Evolutionary conservation across 1,140 invertebrate species (phyloP).

Genomic region (Brevipalpus yothersi): DNA sequence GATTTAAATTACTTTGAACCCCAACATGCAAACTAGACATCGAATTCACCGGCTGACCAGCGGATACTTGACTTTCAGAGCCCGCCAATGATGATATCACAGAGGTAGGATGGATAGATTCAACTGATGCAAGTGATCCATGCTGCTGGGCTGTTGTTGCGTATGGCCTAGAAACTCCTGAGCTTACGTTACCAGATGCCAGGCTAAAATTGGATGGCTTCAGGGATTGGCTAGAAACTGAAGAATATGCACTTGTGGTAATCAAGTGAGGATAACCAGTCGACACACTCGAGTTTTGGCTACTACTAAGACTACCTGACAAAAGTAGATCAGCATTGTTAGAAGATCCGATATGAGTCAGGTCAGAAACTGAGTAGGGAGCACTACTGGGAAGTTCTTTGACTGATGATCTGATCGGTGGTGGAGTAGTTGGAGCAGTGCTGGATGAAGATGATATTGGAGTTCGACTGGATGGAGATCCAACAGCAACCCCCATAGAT

Average conservation of each 20-base stretch:
- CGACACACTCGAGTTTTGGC: neutral
- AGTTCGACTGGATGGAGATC: neutral
- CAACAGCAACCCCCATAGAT: neutral
- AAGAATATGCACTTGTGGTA: neutral
- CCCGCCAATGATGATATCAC: neutral
- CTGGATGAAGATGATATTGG: neutral
- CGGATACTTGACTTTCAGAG: neutral
- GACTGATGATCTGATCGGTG: neutral
- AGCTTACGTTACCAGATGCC: neutral
- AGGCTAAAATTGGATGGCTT: neutral
- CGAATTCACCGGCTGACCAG: neutral
- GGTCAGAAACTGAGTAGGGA: no score
- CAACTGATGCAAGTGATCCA: neutral
- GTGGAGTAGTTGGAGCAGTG: neutral
- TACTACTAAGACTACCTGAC: neutral
- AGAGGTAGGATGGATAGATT: neutral
- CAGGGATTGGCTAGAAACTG: neutral
- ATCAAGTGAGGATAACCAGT: neutral
- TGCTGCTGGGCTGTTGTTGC: neutral
- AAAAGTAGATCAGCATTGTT: no score
- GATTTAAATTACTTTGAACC: constrained; percentile 27
- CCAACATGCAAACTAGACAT: neutral
- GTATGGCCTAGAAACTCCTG: neutral
- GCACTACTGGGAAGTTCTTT: no score
- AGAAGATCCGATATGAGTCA: no score